Conservation (phyloP, 2,113 vertebrate species). For the Oryzias curvinotus region DNA sequence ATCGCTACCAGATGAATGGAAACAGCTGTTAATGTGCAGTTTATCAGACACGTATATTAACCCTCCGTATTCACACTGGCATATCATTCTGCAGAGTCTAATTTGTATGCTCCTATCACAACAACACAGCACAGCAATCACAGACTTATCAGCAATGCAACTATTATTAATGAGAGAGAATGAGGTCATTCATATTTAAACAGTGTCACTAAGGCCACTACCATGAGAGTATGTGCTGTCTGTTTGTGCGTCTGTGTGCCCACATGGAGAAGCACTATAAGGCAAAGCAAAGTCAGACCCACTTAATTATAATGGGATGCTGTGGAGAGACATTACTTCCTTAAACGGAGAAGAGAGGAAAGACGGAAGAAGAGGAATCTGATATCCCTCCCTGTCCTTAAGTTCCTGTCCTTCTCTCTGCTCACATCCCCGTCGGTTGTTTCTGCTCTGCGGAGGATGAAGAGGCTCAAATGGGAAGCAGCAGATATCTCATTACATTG, state of each 20-base stretch:
- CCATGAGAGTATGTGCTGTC: conserved; percentile 40
- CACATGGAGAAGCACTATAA: conserved; percentile 60
- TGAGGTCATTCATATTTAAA: conserved; percentile 73
- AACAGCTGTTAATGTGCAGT: too few species aligned
- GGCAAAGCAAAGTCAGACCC: conserved; percentile 69
- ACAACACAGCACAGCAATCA: conserved; percentile 46
- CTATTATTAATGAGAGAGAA: conserved; percentile 77
- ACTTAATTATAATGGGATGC: conserved; percentile 69
- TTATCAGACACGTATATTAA: too few species aligned
- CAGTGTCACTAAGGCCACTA: conserved; percentile 64
- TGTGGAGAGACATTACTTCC: conserved; percentile 55
- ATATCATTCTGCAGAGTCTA: too few species aligned
- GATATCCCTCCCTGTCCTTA: conserved; percentile 36
- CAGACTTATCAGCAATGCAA: conserved; percentile 68
- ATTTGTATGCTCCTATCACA: conserved; percentile 6
- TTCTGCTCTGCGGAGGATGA: conserved; percentile 56
- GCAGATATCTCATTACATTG: conserved; percentile 66
- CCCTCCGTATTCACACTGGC: too few species aligned
- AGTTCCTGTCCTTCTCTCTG: conserved; percentile 13
- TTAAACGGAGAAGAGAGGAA: conserved; percentile 42
- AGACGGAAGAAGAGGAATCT: conserved; percentile 40
- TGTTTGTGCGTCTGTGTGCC: conserved; percentile 45
- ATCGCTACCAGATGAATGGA: too few species aligned
- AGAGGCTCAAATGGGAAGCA: conserved; percentile 57
- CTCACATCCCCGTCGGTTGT: conserved; percentile 26